Percentiles rank a stretch among this genome's conserved stretches.
phyloP scores from a whole-genome alignment of 2,888 invertebrate genomes.

The Criorhina ranunculi region DNA sequence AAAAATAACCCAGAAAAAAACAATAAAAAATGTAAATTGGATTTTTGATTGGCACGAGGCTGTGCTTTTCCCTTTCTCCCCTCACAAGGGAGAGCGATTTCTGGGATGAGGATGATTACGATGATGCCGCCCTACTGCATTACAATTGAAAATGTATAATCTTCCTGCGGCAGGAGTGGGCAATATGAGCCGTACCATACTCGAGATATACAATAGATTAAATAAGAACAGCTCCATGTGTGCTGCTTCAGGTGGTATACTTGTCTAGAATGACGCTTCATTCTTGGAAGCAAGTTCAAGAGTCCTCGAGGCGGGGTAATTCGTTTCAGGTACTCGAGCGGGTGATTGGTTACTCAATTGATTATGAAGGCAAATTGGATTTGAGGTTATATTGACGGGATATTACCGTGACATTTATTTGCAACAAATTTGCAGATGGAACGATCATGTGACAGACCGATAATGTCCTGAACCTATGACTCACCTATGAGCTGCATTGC shows the following conservation, averaged over 20 bases:
- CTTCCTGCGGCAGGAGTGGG: neutral
- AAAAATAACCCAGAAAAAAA: no score
- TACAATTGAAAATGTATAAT: neutral
- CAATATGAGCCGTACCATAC: conserved; percentile 10
- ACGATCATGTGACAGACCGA: neutral
- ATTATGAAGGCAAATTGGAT: conserved; percentile 17
- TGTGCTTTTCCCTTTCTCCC: neutral
- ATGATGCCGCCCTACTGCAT: neutral
- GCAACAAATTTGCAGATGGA: conserved; percentile 1
- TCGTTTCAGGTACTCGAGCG: neutral
- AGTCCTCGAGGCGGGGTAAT: neutral
- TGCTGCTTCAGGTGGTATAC: neutral
- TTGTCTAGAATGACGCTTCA: neutral
- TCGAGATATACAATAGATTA: conserved; percentile 17
- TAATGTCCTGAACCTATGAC: conserved; percentile 76
- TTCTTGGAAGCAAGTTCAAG: neutral
- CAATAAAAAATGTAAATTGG: conserved; percentile 45
- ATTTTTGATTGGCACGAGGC: conserved; percentile 64
- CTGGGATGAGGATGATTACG: conserved; percentile 10
- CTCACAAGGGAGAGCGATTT: conserved; percentile 1
- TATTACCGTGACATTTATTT: neutral
- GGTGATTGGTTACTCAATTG: conserved; percentile 38
- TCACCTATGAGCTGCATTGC: conserved; percentile 84
- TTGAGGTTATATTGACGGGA: neutral
- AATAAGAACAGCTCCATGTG: neutral